Conservation (phyloP, 2,113 vertebrate genomes). For the Agapornis roseicollis region DNA sequence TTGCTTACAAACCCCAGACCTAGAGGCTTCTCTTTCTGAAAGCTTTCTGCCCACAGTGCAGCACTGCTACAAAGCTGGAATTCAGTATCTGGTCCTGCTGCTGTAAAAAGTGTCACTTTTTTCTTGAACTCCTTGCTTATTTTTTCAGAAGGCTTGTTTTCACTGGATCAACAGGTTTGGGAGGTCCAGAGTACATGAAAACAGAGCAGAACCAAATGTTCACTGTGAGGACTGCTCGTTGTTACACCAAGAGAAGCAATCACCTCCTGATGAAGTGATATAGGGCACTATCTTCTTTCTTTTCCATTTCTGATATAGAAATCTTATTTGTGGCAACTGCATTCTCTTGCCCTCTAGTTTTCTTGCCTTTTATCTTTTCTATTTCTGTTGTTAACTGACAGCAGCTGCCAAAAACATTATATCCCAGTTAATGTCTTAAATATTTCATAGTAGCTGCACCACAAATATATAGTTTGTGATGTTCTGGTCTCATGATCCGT, state of each 20-base stretch:
- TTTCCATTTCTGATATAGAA: background rate
- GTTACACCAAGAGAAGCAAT: background rate
- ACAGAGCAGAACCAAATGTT: background rate
- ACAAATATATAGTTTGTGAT: background rate
- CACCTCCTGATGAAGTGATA: background rate
- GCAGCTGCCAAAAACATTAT: background rate
- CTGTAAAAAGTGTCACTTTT: background rate
- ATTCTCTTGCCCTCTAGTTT: background rate
- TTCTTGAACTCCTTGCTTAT: background rate
- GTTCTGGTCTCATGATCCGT: background rate
- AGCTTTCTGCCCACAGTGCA: background rate
- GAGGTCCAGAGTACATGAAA: background rate
- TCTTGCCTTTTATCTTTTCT: background rate
- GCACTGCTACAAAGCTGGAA: background rate
- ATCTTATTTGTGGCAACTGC: background rate
- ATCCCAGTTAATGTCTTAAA: background rate
- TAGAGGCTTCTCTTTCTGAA: slow-evolving; percentile 5
- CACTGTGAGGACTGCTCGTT: background rate
- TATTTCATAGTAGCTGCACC: background rate
- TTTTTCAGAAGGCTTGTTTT: background rate
- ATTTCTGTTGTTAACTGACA: background rate
- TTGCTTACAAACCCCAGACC: slow-evolving; percentile 42
- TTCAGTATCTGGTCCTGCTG: background rate
- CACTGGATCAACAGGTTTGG: background rate
- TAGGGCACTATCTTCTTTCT: background rate